Evolutionary conservation across 2,113 vertebrate genomes (phyloP).

Genomic region (Callorhinus ursinus): DNA sequence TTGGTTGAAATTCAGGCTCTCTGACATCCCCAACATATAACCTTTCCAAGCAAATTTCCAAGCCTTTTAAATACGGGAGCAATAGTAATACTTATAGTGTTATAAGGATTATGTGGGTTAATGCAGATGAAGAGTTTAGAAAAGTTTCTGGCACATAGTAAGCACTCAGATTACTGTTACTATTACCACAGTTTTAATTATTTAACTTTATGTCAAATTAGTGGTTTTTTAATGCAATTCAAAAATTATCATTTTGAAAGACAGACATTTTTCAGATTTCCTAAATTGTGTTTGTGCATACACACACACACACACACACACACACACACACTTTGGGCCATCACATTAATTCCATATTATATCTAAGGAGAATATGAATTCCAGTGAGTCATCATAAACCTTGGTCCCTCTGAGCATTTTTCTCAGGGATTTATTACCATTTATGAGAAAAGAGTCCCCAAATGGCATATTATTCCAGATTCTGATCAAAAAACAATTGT

Average conservation of each 20-base stretch:
- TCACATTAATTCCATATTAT: not conserved
- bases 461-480: not conserved
- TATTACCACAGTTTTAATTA: not conserved
- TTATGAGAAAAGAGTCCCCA: not conserved
- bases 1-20: not conserved
- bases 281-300: not conserved
- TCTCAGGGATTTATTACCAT: constrained; percentile 17
- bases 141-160: not conserved
- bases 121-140: not conserved
- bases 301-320: not conserved
- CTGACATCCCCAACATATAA: not conserved
- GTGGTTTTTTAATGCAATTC: not conserved
- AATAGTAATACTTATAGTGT: not conserved
- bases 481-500: constrained; percentile 28
- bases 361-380: constrained; percentile 37
- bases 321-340: not conserved
- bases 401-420: constrained; percentile 2
- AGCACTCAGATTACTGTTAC: not conserved
- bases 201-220: not conserved
- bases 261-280: not conserved
- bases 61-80: not conserved
- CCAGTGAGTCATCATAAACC: constrained; percentile 9
- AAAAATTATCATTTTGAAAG: not conserved
- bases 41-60: not conserved
- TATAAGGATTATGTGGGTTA: not conserved